These are phyloP conservation scores for Rhopalosiphum nymphaeae DNA, from an alignment of 2,888 invertebrate species.

Conservation along the genomic window DNA sequence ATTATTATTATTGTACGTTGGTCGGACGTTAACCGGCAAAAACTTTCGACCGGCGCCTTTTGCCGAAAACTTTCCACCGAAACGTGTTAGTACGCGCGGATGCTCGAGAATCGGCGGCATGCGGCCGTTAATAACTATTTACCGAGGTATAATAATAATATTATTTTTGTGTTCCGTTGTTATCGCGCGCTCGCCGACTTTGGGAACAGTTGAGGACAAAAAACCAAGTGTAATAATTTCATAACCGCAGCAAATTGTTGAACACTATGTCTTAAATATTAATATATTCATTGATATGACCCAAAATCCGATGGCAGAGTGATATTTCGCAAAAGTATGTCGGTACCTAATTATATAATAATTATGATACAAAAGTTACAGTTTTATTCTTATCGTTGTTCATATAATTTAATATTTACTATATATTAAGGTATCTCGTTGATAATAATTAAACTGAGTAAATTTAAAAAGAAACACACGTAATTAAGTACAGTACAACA, in stretches of 20 bases:
- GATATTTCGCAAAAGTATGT: neutral
- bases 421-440: neutral
- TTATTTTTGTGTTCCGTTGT: neutral
- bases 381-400: neutral
- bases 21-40: neutral
- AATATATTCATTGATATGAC: no score
- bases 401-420: neutral
- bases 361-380: neutral
- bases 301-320: no score
- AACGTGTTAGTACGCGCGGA: neutral
- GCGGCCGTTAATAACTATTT: neutral
- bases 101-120: neutral
- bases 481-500: neutral
- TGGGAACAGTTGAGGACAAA: neutral
- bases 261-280: neutral
- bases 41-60: neutral
- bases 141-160: neutral
- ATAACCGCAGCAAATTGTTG: neutral
- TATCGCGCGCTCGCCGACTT: neutral
- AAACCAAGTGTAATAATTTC: neutral
- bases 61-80: neutral
- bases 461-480: neutral
- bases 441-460: neutral
- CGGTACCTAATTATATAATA: neutral
- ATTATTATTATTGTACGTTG: neutral